Percentiles rank a stretch among this genome's conserved stretches.
Conservation (phyloP, 2,888 invertebrate species). For the Spialia ferax region DNA sequence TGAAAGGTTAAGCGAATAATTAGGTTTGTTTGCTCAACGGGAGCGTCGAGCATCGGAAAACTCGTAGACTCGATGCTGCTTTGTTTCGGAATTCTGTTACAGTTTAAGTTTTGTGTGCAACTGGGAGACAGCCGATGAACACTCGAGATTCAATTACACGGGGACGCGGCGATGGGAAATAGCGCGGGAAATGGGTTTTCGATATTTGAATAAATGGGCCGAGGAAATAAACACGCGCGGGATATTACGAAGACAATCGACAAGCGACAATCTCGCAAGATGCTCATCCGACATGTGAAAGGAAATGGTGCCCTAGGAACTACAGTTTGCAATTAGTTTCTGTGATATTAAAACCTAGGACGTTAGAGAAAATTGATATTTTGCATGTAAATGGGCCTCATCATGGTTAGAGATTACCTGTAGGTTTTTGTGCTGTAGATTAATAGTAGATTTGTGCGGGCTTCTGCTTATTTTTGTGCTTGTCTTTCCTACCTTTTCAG, state of each 20-base stretch:
- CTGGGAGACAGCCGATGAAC: conserved; percentile 41
- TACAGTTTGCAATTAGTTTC: conserved; percentile 28
- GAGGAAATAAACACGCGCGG: conserved; percentile 80
- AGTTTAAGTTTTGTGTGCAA: conserved; percentile 41
- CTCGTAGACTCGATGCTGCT: conserved; percentile 12
- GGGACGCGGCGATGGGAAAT: conserved; percentile 65
- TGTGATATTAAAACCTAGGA: conserved; percentile 11
- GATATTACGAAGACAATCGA: conserved; percentile 70
- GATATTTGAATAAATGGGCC: conserved; percentile 77
- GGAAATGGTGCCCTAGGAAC: conserved; percentile 53
- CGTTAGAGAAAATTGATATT: neutral
- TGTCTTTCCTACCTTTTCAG: no score
- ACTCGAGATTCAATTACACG: conserved; percentile 56
- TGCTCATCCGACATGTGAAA: conserved; percentile 47
- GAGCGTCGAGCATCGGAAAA: conserved; percentile 9
- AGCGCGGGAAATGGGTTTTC: conserved; percentile 79
- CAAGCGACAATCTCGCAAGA: conserved; percentile 55
- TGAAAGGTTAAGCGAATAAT: conserved; percentile 31
- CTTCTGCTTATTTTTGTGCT: no score
- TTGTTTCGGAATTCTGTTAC: conserved; percentile 21
- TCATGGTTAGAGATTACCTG: neutral
- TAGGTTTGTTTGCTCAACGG: conserved; percentile 28
- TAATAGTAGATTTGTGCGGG: no score
- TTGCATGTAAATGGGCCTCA: neutral
- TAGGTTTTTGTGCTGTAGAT: no score